These are phyloP conservation scores for Trichomycterus rosablanca DNA, from an alignment of 2,113 vertebrate species.

Conservation along the genomic window DNA sequence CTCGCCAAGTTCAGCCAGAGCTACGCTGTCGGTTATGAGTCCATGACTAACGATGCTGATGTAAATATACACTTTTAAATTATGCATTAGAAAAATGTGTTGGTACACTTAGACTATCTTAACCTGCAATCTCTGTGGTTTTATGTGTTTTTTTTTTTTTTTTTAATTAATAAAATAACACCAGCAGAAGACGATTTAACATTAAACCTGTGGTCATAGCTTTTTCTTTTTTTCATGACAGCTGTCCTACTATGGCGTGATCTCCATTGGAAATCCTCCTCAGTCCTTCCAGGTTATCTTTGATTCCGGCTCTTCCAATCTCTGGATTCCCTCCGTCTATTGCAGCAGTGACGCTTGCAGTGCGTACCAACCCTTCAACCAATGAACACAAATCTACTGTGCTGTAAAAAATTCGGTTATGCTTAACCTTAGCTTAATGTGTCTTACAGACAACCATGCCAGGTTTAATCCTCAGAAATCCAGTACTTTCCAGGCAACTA, in stretches of 20 bases:
- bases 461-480: conserved; percentile 52
- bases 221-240: conserved; percentile 30
- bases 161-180: too few relatives aligned
- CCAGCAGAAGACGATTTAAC: too few relatives aligned
- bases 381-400: too few relatives aligned
- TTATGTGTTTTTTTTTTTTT: too few relatives aligned
- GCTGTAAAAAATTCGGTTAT: too few relatives aligned
- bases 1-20: conserved; percentile 46
- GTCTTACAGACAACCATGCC: conserved; percentile 51
- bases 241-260: conserved; percentile 60
- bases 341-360: conserved; percentile 58
- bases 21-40: conserved; percentile 40
- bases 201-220: too few relatives aligned
- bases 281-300: conserved; percentile 65
- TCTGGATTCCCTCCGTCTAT: conserved; percentile 63
- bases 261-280: conserved; percentile 62
- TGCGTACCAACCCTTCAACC: too few relatives aligned
- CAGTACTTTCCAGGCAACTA: conserved; percentile 37
- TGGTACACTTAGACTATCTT: too few relatives aligned
- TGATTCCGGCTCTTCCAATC: conserved; percentile 64
- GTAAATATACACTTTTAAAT: conserved; percentile 50
- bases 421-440: too few relatives aligned
- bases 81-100: too few relatives aligned
- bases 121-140: too few relatives aligned
- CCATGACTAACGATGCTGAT: conserved; percentile 62